phyloP scores from a whole-genome alignment of 2,113 vertebrate species.

The Menidia beryllina region DNA sequence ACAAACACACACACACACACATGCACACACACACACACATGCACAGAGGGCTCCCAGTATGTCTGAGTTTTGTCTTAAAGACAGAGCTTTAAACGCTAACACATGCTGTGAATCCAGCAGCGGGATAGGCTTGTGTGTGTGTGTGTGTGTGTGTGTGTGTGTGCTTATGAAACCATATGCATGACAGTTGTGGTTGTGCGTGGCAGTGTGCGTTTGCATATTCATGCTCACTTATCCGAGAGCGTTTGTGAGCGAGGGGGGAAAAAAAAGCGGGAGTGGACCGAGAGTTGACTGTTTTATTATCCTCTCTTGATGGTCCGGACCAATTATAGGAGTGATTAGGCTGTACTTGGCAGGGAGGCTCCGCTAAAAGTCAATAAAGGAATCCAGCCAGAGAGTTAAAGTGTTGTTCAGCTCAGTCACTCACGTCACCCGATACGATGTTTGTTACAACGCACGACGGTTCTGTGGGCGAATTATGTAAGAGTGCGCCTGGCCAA shows the following conservation, averaged over 20 bases:
- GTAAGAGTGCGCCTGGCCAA: slow-evolving; percentile 49
- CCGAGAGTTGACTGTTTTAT: slow-evolving; percentile 65
- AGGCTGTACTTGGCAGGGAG: slow-evolving; percentile 60
- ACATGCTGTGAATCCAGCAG: slow-evolving; percentile 68
- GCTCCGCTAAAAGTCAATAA: slow-evolving; percentile 53
- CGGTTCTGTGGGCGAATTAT: slow-evolving; percentile 57
- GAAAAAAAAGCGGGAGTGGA: slow-evolving; percentile 20
- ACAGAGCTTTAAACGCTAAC: slow-evolving; percentile 76
- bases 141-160: slow-evolving; percentile 17
- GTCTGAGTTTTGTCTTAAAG: slow-evolving; percentile 53
- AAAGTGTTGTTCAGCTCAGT: slow-evolving; percentile 33
- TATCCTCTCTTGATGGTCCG: slow-evolving; percentile 63
- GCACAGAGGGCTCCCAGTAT: slow-evolving; percentile 4
- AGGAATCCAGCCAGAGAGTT: slow-evolving; percentile 36
- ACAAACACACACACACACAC: slow-evolving; percentile 2
- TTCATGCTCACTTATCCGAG: slow-evolving; percentile 28
- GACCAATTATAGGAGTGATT: slow-evolving; percentile 70
- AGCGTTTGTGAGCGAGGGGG: slow-evolving; percentile 7
- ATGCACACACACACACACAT: slow-evolving; percentile 5
- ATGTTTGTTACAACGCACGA: slow-evolving; percentile 57
- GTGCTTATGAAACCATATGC: slow-evolving; percentile 37
- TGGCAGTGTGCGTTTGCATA: slow-evolving; percentile 34
- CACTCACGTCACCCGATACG: slow-evolving; percentile 26
- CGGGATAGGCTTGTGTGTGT: slow-evolving; percentile 43
- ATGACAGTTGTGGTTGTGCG: slow-evolving; percentile 22